Conservation (phyloP, 2,888 invertebrate species). For the Euclidia mi region DNA sequence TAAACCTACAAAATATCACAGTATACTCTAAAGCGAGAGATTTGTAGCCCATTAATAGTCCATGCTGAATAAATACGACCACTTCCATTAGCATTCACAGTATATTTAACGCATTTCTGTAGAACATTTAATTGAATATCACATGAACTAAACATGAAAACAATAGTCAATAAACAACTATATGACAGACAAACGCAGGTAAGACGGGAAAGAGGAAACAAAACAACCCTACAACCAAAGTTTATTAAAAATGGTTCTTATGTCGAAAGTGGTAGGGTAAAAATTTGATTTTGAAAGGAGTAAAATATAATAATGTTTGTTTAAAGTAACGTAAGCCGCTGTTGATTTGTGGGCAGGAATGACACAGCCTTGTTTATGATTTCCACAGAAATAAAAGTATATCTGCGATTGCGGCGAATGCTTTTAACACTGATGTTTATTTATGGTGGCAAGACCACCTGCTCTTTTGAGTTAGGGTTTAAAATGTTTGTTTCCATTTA, state of each 20-base stretch:
- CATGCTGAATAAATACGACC: constrained; percentile 10
- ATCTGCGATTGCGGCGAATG: constrained; percentile 52
- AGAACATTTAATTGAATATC: constrained; percentile 48
- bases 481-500: background rate
- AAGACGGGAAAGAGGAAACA: constrained; percentile 53
- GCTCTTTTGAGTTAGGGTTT: constrained; percentile 23
- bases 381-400: constrained; percentile 70
- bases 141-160: constrained; percentile 61
- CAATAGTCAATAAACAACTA: constrained; percentile 78
- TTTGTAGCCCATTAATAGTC: constrained; percentile 1
- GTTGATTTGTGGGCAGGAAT: constrained; percentile 82
- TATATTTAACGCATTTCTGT: constrained; percentile 22
- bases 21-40: background rate
- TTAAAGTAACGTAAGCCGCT: constrained; percentile 74
- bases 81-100: constrained; percentile 4
- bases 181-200: constrained; percentile 75
- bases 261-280: background rate
- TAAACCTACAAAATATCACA: background rate
- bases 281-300: background rate
- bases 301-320: constrained; percentile 38
- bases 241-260: constrained; percentile 17
- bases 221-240: constrained; percentile 13
- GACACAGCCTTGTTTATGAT: constrained; percentile 82
- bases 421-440: constrained; percentile 34
- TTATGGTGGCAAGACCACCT: constrained; percentile 35